Evolutionary conservation across 2,888 invertebrate species (phyloP).

Genomic region (Lycophotia porphyrea): DNA sequence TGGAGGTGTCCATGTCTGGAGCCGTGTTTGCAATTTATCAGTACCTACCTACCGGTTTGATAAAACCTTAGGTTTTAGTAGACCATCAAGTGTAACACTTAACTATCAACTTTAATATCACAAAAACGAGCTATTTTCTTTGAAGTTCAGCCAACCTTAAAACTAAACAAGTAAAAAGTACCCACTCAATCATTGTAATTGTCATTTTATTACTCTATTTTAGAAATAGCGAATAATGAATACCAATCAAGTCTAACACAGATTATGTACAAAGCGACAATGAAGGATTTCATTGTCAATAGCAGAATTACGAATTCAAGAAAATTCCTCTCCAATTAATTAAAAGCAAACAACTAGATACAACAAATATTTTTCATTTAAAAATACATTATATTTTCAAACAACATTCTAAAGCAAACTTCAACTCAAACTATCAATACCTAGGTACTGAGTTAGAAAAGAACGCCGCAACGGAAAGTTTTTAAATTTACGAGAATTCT

Average conservation of each 20-base stretch:
- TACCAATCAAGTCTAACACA: conserved; percentile 17
- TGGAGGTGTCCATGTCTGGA: background rate
- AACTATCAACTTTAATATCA: background rate
- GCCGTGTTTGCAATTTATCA: background rate
- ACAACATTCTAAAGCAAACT: conserved; percentile 20
- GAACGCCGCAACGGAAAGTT: conserved; percentile 47
- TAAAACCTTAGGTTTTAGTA: background rate
- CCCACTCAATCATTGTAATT: conserved; percentile 4
- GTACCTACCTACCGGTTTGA: background rate
- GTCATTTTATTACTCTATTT: background rate
- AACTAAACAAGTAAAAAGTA: background rate
- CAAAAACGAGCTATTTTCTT: background rate
- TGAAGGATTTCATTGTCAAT: conserved; percentile 6
- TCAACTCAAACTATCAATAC: conserved; percentile 52
- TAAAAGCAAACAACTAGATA: conserved; percentile 13
- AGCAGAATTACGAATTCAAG: background rate
- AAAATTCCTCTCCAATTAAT: conserved; percentile 3
- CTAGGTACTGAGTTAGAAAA: conserved; percentile 19
- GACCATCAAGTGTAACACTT: background rate
- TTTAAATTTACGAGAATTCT: conserved; percentile 64
- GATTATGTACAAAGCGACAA: conserved; percentile 13
- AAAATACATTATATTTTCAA: background rate
- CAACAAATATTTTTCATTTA: background rate
- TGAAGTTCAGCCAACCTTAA: background rate
- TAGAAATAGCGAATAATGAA: conserved; percentile 15